Percentiles rank a stretch among this genome's conserved stretches.
These are phyloP conservation scores for Glareola pratincola DNA, from an alignment of 2,113 vertebrate genomes.

Conservation along the genomic window DNA sequence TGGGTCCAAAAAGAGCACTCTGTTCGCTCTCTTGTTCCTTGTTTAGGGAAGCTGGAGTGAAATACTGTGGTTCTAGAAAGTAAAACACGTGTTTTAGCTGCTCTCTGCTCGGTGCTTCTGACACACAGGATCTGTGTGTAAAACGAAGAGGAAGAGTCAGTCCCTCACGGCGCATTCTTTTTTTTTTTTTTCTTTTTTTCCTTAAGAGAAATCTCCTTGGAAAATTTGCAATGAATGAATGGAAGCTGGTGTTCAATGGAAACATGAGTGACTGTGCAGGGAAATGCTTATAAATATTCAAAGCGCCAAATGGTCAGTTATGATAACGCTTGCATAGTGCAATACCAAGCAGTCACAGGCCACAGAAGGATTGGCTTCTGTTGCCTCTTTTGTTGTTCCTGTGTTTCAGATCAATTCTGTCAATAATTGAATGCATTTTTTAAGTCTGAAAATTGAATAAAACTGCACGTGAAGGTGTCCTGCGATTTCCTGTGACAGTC, in stretches of 20 bases:
- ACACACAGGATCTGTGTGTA: background rate
- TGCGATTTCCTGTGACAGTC: constrained; percentile 58
- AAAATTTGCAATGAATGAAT: constrained; percentile 16
- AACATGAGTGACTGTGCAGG: background rate
- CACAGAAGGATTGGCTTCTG: constrained; percentile 42
- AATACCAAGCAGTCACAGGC: background rate
- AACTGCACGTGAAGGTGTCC: constrained; percentile 41
- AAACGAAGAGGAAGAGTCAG: background rate
- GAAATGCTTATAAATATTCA: constrained; percentile 56
- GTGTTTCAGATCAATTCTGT: constrained; percentile 58
- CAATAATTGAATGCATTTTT: constrained; percentile 62
- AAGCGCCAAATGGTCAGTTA: constrained; percentile 40
- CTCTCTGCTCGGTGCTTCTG: background rate
- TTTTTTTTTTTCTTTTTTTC: background rate
- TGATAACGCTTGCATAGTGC: background rate
- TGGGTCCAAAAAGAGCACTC: background rate
- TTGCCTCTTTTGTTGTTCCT: constrained; percentile 21
- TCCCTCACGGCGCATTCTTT: background rate
- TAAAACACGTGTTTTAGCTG: background rate
- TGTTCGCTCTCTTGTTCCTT: background rate
- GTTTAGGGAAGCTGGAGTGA: background rate
- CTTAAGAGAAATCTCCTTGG: background rate
- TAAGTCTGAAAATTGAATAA: constrained; percentile 48
- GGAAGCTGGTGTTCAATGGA: constrained; percentile 16
- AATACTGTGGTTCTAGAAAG: background rate